Evolutionary conservation across 1,140 invertebrate species (phyloP), one percentile per base, ranked within the genome.

Genomic region (Bradynema listronoti): DNA sequence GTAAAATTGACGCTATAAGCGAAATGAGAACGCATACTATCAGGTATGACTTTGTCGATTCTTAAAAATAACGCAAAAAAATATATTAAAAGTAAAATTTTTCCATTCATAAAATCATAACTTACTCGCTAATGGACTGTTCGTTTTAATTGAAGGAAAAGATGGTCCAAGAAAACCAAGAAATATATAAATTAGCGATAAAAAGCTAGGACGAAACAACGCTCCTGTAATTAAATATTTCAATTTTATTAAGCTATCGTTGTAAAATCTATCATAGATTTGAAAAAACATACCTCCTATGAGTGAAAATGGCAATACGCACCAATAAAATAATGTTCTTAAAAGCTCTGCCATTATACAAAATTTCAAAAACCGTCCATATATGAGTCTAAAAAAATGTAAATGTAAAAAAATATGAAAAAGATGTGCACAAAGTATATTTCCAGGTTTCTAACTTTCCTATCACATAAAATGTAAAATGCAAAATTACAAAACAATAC

Each of bases 151-250:
- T n/a, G 58, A n/a, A 1, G 71, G 71, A 11, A 73, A 61, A 19
- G 58, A 30, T 9, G 69, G 62, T 54, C 61, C 56, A 30, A 75
- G 27, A 16, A 73, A 55, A 9, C 61, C 71, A 9, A 75, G 27
- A 9, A 75, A 19, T 7, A 69, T 57, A 47, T 75, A 73, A 11
- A 58, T 53, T 30, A 73, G 41, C 14, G 72, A 75, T 25, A 73
- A 14, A 24, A 73, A 58, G 32, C 69, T 58, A 2, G 71, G 71
- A 29, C 71, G 42, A 22, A 73, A 22, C 30, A 72, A 39, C 4
- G 72, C 71, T 34, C 66, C 70, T 74, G 47, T 2, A 50, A 29
- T 19, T 19, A 19, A 50, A 50, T 50, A 30, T 24, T 7, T 39
- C 11, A 39, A 39, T n/a, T n/a, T n/a, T n/a, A n/a, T n/a, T n/a